These are phyloP conservation scores for Ditylenchus weischeri DNA, from an alignment of 2,888 invertebrate species.

Conservation along the genomic window DNA sequence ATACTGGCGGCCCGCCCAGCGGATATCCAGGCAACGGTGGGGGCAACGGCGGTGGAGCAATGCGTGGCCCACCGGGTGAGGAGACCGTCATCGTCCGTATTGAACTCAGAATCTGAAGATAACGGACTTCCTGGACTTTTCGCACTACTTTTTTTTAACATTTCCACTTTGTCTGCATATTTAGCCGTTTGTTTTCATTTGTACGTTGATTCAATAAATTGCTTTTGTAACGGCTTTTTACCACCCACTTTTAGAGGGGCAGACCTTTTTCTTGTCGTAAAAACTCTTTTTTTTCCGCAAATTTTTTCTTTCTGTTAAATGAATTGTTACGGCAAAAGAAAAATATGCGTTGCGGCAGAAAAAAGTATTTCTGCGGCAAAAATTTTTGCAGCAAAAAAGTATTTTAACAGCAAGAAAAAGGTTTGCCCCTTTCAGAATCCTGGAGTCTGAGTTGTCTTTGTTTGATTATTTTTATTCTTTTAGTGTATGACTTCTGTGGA, in stretches of 20 bases:
- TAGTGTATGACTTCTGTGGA: not conserved
- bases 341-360: too few species aligned
- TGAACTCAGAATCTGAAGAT: slow-evolving; percentile 12
- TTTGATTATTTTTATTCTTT: not conserved
- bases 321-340: too few species aligned
- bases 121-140: not conserved
- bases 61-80: slow-evolving; percentile 12
- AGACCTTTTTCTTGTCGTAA: too few species aligned
- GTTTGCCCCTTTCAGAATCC: too few species aligned
- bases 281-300: too few species aligned
- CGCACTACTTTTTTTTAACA: not conserved
- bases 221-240: not conserved
- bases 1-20: slow-evolving; percentile 23
- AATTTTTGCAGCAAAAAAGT: too few species aligned
- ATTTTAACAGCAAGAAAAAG: too few species aligned
- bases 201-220: too few species aligned
- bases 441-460: too few species aligned
- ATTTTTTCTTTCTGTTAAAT: too few species aligned
- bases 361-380: too few species aligned
- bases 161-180: not conserved
- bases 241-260: too few species aligned
- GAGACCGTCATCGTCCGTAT: slow-evolving; percentile 31
- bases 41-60: not conserved
- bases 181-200: slow-evolving; percentile 1
- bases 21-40: slow-evolving; percentile 16